A percentile compares a stretch with the other conserved stretches of the same genome.
phyloP scores from a whole-genome alignment of 2,888 invertebrate genomes.

The Epistrophella euchroma region DNA sequence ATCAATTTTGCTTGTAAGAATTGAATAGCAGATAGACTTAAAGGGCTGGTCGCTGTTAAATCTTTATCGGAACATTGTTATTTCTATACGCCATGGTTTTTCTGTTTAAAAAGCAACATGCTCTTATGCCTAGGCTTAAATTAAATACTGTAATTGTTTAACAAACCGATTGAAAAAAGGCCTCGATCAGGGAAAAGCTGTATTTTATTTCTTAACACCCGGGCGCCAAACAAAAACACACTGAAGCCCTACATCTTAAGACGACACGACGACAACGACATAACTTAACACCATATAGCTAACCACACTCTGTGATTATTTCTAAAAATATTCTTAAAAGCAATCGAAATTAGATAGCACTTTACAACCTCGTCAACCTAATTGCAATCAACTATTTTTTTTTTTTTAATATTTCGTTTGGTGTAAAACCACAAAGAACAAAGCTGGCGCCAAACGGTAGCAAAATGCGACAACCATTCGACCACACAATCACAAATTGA shows the following conservation, averaged over 20 bases:
- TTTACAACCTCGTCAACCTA: conserved; percentile 51
- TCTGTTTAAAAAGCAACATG: background rate
- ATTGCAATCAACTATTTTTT: conserved; percentile 57
- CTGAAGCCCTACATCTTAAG: conserved; percentile 21
- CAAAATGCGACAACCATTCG: conserved; percentile 43
- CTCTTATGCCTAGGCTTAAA: background rate
- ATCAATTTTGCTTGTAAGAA: too few relatives aligned
- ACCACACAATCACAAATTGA: conserved; percentile 35
- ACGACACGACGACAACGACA: conserved; percentile 2
- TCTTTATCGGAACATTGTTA: too few relatives aligned
- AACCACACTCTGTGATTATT: conserved; percentile 49
- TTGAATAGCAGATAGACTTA: too few relatives aligned
- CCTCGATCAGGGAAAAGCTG: background rate
- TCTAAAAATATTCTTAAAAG: conserved; percentile 23
- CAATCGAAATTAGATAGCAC: conserved; percentile 60
- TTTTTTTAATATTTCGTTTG: conserved; percentile 10
- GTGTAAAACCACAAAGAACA: conserved; percentile 61
- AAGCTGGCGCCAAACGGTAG: conserved; percentile 64
- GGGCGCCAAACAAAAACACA: conserved; percentile 13
- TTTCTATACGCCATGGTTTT: too few relatives aligned
- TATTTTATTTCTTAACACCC: conserved; percentile 17
- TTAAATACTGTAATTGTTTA: conserved; percentile 16
- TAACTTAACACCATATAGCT: conserved; percentile 41
- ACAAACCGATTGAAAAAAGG: conserved; percentile 8
- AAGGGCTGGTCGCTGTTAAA: too few relatives aligned